These are phyloP conservation scores for Lithophane semibrunnea DNA, from an alignment of 2,888 invertebrate genomes.

Conservation along the genomic window DNA sequence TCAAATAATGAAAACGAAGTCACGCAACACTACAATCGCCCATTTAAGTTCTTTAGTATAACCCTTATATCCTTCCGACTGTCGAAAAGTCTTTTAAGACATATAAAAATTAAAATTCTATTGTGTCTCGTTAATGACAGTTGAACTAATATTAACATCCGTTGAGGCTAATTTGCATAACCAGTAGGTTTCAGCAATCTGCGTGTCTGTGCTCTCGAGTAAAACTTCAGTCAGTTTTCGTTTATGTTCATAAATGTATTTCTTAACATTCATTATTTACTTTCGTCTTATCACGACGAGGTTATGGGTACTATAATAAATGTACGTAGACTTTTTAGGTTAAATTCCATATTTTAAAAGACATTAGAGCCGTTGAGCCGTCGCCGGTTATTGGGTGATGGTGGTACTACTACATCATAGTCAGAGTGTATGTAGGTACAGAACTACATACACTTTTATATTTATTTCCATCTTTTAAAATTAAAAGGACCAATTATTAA, in stretches of 20 bases:
- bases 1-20: too few relatives aligned
- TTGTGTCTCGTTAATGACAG: too few relatives aligned
- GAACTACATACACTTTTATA: not conserved
- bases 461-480: not conserved
- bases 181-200: slow-evolving; percentile 45
- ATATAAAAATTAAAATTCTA: too few relatives aligned
- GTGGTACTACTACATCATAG: not conserved
- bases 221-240: slow-evolving; percentile 10
- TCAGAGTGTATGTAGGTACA: too few relatives aligned
- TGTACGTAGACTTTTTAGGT: too few relatives aligned
- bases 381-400: not conserved
- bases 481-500: not conserved
- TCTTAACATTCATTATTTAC: not conserved
- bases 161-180: slow-evolving; percentile 61
- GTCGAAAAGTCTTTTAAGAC: too few relatives aligned
- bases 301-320: too few relatives aligned
- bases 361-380: too few relatives aligned
- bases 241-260: not conserved
- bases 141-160: slow-evolving; percentile 59
- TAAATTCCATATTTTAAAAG: too few relatives aligned
- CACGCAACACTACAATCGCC: slow-evolving; percentile 3
- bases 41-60: not conserved
- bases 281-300: not conserved
- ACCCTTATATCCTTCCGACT: too few relatives aligned
- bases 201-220: slow-evolving; percentile 33